Percentiles rank a stretch among this genome's conserved stretches.
These are phyloP conservation scores for Malurus splendens DNA, from an alignment of 2,797 vertebrate genomes.

Conservation along the genomic window DNA sequence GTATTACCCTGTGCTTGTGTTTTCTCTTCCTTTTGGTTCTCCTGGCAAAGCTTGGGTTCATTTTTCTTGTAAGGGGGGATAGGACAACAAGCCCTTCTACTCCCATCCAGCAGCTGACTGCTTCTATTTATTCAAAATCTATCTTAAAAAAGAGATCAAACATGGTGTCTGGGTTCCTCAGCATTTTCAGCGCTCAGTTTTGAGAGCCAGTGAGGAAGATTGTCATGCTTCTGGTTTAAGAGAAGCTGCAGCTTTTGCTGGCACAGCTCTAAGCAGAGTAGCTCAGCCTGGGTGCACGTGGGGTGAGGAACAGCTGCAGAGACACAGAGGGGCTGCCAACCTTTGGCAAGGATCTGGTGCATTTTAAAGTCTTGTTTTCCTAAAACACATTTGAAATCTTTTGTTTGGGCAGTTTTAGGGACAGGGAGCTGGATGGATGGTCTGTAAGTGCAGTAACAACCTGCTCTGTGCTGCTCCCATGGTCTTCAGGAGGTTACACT, in stretches of 20 bases:
- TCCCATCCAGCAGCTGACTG: neutral
- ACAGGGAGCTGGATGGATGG: neutral
- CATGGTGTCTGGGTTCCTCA: neutral
- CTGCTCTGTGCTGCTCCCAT: neutral
- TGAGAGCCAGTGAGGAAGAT: neutral
- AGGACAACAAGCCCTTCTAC: neutral
- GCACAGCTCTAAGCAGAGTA: neutral
- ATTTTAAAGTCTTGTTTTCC: neutral
- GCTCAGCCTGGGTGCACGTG: accelerated
- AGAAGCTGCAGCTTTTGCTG: neutral
- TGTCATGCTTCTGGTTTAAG: neutral
- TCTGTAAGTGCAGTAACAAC: neutral
- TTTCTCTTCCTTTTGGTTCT: neutral
- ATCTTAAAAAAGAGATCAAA: neutral
- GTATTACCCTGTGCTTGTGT: neutral
- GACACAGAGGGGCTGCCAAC: neutral
- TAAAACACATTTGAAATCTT: neutral
- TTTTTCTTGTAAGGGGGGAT: neutral
- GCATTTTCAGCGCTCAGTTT: neutral
- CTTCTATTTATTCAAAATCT: neutral
- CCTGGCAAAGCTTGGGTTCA: neutral
- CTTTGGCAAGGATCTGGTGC: neutral
- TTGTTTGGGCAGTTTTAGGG: neutral
- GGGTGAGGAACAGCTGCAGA: neutral
- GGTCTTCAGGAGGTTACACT: neutral